phyloP scores from a whole-genome alignment of 2,888 invertebrate genomes.

The Baccha elongata region DNA sequence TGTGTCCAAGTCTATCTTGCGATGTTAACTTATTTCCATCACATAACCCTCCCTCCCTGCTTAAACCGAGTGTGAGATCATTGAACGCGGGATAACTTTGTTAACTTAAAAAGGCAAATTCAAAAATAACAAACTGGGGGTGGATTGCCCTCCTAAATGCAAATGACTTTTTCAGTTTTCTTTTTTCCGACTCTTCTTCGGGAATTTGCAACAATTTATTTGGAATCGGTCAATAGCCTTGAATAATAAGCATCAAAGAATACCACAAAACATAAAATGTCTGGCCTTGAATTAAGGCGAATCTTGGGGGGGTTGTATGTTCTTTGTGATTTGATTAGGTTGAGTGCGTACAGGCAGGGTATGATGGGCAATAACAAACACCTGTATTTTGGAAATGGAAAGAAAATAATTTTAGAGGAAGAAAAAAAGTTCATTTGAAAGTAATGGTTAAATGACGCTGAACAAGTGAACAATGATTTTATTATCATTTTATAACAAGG shows the following conservation, averaged over 20 bases:
- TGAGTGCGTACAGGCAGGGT: slow-evolving; percentile 4
- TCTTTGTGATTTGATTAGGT: slow-evolving; percentile 35
- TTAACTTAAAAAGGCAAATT: background rate
- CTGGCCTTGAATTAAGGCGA: slow-evolving; percentile 65
- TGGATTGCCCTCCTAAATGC: slow-evolving; percentile 10
- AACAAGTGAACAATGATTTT: slow-evolving; percentile 60
- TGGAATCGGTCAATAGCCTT: slow-evolving; percentile 66
- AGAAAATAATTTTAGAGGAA: background rate
- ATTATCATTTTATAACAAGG: slow-evolving; percentile 23
- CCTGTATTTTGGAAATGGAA: background rate
- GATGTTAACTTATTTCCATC: slow-evolving; percentile 20
- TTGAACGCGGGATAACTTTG: slow-evolving; percentile 56
- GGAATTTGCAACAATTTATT: slow-evolving; percentile 16
- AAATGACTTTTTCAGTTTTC: slow-evolving; percentile 32
- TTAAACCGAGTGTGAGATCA: slow-evolving; percentile 40
- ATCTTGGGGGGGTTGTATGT: background rate
- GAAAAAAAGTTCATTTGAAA: slow-evolving; percentile 50
- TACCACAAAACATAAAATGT: slow-evolving; percentile 58
- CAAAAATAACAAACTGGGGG: background rate
- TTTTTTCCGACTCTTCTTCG: slow-evolving; percentile 23
- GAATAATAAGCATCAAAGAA: slow-evolving; percentile 54
- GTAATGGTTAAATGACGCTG: slow-evolving; percentile 55
- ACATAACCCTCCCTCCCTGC: background rate
- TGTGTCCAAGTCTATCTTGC: slow-evolving; percentile 45
- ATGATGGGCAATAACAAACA: background rate